Evolutionary conservation across 2,888 invertebrate genomes (phyloP).

Genomic region (Lasius fuliginosus): DNA sequence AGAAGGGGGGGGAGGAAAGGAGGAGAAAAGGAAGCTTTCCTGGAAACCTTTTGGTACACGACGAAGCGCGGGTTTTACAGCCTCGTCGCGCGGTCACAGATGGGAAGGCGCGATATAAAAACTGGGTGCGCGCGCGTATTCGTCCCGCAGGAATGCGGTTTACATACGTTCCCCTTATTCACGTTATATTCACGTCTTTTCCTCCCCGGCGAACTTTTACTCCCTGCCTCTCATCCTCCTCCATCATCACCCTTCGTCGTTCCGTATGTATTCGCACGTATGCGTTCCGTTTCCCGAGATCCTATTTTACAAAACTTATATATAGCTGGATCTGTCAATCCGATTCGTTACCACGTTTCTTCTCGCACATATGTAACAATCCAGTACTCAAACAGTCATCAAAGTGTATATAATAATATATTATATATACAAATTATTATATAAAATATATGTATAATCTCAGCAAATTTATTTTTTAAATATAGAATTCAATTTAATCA

Average conservation of each 20-base stretch:
- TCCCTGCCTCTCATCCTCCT: not conserved
- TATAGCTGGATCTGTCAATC: not conserved
- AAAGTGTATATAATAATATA: not conserved
- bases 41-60: slow-evolving; percentile 74
- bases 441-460: not conserved
- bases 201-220: slow-evolving; percentile 33
- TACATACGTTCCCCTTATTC: slow-evolving; percentile 66
- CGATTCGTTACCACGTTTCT: not conserved
- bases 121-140: slow-evolving; percentile 76
- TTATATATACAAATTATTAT: not conserved
- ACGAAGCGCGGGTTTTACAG: slow-evolving; percentile 71
- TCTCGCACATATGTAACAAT: not conserved
- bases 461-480: not conserved
- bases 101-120: slow-evolving; percentile 77
- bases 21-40: slow-evolving; percentile 73
- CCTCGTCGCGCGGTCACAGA: slow-evolving; percentile 72
- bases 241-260: slow-evolving; percentile 4
- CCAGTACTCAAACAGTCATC: not conserved
- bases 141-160: slow-evolving; percentile 67
- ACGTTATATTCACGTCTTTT: slow-evolving; percentile 55
- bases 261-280: slow-evolving; percentile 19
- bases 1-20: slow-evolving; percentile 63
- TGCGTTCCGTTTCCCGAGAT: slow-evolving; percentile 25
- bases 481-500: not conserved
- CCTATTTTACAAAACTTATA: slow-evolving; percentile 28